These are phyloP conservation scores for Flexamia atlantica DNA, from an alignment of 2,888 invertebrate species.

Conservation along the genomic window DNA sequence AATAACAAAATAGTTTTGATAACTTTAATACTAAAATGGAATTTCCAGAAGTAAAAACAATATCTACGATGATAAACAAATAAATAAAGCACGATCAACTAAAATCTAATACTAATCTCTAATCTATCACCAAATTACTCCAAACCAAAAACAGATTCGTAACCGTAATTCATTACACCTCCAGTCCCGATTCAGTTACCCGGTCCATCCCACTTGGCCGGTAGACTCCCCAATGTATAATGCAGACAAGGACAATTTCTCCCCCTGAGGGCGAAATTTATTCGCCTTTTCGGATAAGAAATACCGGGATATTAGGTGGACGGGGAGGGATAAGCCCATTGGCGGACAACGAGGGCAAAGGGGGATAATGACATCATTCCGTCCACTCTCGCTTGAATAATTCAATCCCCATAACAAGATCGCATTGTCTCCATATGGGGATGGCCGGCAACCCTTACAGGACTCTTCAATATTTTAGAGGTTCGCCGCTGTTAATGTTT, in stretches of 20 bases:
- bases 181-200: no score
- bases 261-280: constrained; percentile 33
- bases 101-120: no score
- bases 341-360: constrained; percentile 51
- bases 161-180: no score
- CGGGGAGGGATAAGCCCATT: constrained; percentile 38
- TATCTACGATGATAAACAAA: no score
- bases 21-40: no score
- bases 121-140: no score
- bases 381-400: constrained; percentile 60
- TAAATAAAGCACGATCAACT: no score
- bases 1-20: no score
- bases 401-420: constrained; percentile 64
- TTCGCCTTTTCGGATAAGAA: constrained; percentile 51
- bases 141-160: no score
- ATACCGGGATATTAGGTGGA: constrained; percentile 52
- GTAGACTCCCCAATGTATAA: constrained; percentile 11
- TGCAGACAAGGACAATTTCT: constrained; percentile 36
- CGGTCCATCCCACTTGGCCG: no score
- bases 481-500: background rate
- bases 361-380: constrained; percentile 56
- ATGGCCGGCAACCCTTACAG: background rate
- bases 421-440: constrained; percentile 60
- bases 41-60: no score
- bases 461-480: constrained; percentile 7